Evolutionary conservation across 2,888 invertebrate species (phyloP).

Genomic region (Trichopoda pennipes): DNA sequence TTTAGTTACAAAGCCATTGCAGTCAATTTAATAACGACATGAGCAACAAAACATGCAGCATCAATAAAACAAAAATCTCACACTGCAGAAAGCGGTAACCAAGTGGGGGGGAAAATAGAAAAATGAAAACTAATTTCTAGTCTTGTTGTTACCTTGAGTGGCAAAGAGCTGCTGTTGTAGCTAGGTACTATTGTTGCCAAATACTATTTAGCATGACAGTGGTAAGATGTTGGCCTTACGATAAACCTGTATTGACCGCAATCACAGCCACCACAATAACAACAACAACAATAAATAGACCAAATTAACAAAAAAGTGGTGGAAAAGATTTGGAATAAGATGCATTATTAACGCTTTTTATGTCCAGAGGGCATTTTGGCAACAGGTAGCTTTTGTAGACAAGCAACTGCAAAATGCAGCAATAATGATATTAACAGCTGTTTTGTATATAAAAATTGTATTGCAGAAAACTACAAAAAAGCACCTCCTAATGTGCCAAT

Average conservation of each 20-base stretch:
- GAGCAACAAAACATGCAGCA: constrained; percentile 29
- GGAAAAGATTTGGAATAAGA: constrained; percentile 45
- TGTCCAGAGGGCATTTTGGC: constrained; percentile 70
- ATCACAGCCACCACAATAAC: constrained; percentile 10
- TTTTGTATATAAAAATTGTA: constrained; percentile 27
- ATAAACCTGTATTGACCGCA: constrained; percentile 28
- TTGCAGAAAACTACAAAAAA: constrained; percentile 38
- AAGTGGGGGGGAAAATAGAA: constrained; percentile 34
- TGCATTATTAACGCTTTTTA: constrained; percentile 70
- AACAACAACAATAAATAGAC: constrained; percentile 62
- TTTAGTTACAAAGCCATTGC: constrained; percentile 74
- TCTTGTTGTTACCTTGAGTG: constrained; percentile 55
- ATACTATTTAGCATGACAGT: constrained; percentile 53
- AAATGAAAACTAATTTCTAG: constrained; percentile 44
- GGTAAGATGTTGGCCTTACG: constrained; percentile 17
- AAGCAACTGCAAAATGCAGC: constrained; percentile 21
- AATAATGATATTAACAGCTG: constrained; percentile 26
- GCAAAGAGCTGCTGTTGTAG: constrained; percentile 34
- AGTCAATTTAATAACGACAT: constrained; percentile 28
- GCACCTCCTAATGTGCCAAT: constrained; percentile 53
- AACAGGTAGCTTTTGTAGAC: constrained; percentile 71
- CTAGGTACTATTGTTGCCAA: constrained; percentile 37
- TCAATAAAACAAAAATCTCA: constrained; percentile 49
- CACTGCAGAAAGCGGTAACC: constrained; percentile 58
- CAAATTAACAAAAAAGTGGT: constrained; percentile 30